Percentiles rank a stretch among this genome's conserved stretches.
These are phyloP conservation scores for Spea multiplicata DNA, from an alignment of 2,113 vertebrate species.

Conservation along the genomic window DNA sequence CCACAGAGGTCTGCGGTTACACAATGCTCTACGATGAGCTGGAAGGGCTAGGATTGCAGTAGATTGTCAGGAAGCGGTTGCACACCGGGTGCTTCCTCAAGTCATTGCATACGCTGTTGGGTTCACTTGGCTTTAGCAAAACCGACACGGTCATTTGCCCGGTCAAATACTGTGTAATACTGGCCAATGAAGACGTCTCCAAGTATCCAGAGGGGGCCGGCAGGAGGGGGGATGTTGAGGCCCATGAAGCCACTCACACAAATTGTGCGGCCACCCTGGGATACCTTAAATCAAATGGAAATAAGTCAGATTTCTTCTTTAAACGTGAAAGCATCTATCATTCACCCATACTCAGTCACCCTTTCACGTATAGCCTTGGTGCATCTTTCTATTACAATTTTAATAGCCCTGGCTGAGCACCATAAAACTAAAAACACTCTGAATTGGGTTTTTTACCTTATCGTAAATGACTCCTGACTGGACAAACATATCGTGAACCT, in stretches of 20 bases:
- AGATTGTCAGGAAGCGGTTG: conserved; percentile 2
- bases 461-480: too few species aligned
- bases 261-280: conserved; percentile 69
- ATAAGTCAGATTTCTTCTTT: neutral
- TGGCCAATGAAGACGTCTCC: conserved; percentile 94
- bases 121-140: conserved; percentile 72
- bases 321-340: too few species aligned
- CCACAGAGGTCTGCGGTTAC: neutral
- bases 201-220: conserved; percentile 93
- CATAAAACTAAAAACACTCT: too few species aligned
- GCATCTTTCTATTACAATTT: too few species aligned
- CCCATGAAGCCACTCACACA: conserved; percentile 95
- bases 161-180: conserved; percentile 88
- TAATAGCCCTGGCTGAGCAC: too few species aligned
- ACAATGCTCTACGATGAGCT: neutral
- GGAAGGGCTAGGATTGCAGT: neutral
- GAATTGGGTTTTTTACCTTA: too few species aligned
- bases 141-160: conserved; percentile 83
- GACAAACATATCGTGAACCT: too few species aligned
- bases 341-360: too few species aligned
- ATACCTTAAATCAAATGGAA: conserved; percentile 63
- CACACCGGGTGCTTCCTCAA: neutral
- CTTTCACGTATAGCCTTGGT: too few species aligned
- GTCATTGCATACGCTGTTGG: neutral
- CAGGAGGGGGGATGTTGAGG: conserved; percentile 86